These are phyloP conservation scores for Tokudaia muenninki DNA, from an alignment of 2,797 vertebrate genomes.

Conservation along the genomic window DNA sequence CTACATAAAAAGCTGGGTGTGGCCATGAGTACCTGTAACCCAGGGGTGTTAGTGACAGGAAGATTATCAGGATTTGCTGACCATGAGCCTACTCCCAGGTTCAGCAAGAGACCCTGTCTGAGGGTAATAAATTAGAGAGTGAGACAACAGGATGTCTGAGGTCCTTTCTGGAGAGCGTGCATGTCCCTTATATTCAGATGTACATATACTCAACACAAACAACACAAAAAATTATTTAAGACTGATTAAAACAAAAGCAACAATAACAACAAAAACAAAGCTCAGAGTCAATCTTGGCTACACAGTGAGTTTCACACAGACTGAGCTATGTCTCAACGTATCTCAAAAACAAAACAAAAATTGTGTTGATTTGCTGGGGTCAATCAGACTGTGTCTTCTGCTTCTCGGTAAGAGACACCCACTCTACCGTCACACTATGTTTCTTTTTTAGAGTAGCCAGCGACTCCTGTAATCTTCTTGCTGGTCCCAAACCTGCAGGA, in stretches of 20 bases:
- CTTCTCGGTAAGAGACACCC: background rate
- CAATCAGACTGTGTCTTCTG: background rate
- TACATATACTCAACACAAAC: background rate
- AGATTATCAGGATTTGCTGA: background rate
- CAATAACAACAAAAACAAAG: too few relatives aligned
- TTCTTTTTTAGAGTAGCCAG: slow-evolving; percentile 39
- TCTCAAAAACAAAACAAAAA: background rate
- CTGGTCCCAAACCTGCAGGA: background rate
- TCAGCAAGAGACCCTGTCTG: background rate
- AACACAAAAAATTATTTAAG: background rate
- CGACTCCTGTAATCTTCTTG: background rate
- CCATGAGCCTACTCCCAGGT: too few relatives aligned
- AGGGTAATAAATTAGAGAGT: background rate
- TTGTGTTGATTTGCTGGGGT: background rate
- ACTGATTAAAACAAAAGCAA: background rate
- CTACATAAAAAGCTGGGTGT: background rate
- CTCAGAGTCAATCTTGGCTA: background rate
- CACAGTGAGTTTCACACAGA: background rate
- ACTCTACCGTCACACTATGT: background rate
- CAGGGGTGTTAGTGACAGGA: background rate
- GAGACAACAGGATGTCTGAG: background rate
- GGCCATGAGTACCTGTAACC: background rate
- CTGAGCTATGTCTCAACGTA: background rate
- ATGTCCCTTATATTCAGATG: background rate
- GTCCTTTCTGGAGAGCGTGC: background rate